phyloP scores from a whole-genome alignment of 2,888 invertebrate species.

The Tenthredo scrophulariae region DNA sequence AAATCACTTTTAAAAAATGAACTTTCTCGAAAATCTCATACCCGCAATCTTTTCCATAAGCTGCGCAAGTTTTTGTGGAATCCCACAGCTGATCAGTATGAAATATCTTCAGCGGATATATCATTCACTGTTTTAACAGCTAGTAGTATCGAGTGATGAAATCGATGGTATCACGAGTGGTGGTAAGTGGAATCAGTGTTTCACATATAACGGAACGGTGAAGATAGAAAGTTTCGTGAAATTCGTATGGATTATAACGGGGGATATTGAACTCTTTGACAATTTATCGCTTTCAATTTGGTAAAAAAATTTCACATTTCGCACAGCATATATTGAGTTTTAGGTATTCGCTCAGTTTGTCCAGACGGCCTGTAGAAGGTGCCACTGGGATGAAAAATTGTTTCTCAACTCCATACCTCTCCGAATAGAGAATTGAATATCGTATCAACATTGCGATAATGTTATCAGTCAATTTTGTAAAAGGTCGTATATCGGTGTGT shows the following conservation, averaged over 20 bases:
- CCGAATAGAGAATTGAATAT: not conserved
- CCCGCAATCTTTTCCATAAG: not conserved
- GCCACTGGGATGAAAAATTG: not conserved
- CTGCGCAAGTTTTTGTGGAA: not conserved
- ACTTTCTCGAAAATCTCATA: not conserved
- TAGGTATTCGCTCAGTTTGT: not conserved
- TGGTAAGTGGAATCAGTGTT: not conserved
- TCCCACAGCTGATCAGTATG: not conserved
- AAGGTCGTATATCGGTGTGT: not conserved
- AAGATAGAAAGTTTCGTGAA: not conserved
- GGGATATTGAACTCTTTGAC: not conserved
- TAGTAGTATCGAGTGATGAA: not conserved
- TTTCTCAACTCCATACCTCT: not conserved
- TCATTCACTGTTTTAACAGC: conserved; percentile 25
- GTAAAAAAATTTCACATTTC: not conserved
- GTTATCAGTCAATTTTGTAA: not conserved
- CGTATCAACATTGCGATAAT: not conserved
- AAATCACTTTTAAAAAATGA: conserved; percentile 54
- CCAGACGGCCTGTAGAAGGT: not conserved
- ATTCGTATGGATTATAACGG: not conserved
- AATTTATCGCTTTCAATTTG: not conserved
- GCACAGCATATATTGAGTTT: not conserved
- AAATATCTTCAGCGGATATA: not conserved
- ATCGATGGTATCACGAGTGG: not conserved
- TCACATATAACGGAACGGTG: not conserved